A percentile compares a stretch with the other conserved stretches of the same genome.
These are phyloP conservation scores for Zeugodacus cucurbitae DNA, from an alignment of 1,140 invertebrate genomes.

Conservation along the genomic window DNA sequence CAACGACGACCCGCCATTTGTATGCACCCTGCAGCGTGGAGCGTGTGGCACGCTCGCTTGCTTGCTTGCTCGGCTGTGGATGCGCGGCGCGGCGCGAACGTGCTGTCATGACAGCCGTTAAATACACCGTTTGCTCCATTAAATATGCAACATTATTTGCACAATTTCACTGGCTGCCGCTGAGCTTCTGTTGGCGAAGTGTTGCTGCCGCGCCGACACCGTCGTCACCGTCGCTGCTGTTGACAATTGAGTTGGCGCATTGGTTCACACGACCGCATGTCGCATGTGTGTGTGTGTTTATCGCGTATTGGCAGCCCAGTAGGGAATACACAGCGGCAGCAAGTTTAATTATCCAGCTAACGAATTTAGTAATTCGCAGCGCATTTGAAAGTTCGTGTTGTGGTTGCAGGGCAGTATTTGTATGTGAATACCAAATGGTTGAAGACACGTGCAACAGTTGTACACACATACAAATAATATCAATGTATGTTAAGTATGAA, in stretches of 20 bases:
- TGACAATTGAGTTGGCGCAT: background rate
- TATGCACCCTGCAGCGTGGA: background rate
- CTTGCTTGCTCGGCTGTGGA: background rate
- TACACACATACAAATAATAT: too few relatives aligned
- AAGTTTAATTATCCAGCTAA: slow-evolving; percentile 2
- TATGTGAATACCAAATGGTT: background rate
- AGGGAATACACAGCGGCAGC: slow-evolving; percentile 26
- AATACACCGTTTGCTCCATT: slow-evolving; percentile 27
- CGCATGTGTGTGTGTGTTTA: background rate
- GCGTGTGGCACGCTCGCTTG: background rate
- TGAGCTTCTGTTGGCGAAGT: slow-evolving; percentile 1
- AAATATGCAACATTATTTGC: slow-evolving; percentile 37
- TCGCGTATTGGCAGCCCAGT: background rate
- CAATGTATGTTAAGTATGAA: too few relatives aligned
- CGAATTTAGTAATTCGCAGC: background rate
- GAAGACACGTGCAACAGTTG: background rate
- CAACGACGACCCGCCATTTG: background rate
- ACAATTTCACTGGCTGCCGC: slow-evolving; percentile 17
- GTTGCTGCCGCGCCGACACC: background rate
- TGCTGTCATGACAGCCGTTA: slow-evolving; percentile 25
- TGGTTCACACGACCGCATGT: slow-evolving; percentile 11
- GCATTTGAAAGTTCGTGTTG: background rate
- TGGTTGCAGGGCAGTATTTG: background rate
- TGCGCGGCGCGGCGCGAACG: background rate
- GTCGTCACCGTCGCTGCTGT: background rate